phyloP scores from a whole-genome alignment of 2,113 vertebrate species.

The Eulemur rufifrons region DNA sequence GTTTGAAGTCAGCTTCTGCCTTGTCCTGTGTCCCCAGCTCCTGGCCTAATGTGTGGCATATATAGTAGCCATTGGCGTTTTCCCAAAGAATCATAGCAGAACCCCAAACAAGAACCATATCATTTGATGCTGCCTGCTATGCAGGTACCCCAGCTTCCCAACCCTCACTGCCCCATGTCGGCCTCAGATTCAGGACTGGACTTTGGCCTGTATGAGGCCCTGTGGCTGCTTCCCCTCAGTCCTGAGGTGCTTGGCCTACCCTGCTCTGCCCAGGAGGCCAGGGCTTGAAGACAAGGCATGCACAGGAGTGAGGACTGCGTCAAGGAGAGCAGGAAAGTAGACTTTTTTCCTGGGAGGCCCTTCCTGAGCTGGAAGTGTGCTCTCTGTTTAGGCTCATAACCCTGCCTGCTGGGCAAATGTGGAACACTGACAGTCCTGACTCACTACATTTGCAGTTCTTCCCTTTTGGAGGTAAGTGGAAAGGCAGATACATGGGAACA shows the following conservation, averaged over 20 bases:
- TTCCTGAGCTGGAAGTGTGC: background rate
- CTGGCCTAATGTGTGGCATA: rapidly evolving
- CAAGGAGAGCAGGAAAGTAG: background rate
- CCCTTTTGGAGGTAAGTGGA: background rate
- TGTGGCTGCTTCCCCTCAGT: background rate
- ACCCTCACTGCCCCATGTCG: rapidly evolving
- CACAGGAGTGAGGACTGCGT: background rate
- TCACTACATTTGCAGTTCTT: background rate
- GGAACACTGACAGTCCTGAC: background rate
- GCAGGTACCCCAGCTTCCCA: rapidly evolving
- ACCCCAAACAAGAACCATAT: no score
- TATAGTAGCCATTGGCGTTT: background rate
- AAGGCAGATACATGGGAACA: background rate
- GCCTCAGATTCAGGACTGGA: background rate
- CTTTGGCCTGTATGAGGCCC: background rate
- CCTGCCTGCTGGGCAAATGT: background rate
- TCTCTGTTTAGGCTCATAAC: no score
- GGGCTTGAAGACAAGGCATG: background rate
- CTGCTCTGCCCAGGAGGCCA: background rate
- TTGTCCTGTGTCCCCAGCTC: background rate
- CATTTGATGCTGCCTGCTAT: background rate
- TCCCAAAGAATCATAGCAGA: background rate
- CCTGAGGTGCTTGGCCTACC: background rate
- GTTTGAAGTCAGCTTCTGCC: background rate
- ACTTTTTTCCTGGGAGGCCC: background rate